These are phyloP conservation scores for Diploptera punctata DNA, from an alignment of 2,888 invertebrate species.

Conservation along the genomic window DNA sequence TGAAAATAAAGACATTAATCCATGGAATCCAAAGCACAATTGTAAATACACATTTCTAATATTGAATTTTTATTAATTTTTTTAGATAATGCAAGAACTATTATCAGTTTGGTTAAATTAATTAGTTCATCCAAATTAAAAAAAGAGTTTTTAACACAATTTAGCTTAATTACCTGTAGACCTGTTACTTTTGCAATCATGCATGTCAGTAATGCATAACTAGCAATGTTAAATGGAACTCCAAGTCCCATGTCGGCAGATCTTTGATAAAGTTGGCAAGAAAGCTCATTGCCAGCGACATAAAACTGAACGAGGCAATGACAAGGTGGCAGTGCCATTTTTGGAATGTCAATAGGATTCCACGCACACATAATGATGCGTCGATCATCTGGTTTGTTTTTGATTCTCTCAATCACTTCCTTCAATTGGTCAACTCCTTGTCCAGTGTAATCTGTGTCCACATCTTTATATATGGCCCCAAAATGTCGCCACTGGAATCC, in stretches of 20 bases:
- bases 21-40: no score
- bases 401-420: constrained; percentile 80
- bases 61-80: no score
- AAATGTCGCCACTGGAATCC: constrained; percentile 99
- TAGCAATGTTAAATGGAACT: constrained; percentile 98
- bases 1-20: no score
- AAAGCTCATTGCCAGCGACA: constrained; percentile 82
- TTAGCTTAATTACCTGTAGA: constrained; percentile 68
- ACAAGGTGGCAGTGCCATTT: constrained; percentile 97
- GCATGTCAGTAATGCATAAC: constrained; percentile 90
- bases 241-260: constrained; percentile 98
- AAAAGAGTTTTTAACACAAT: no score
- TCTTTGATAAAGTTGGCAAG: constrained; percentile 93
- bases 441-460: constrained; percentile 80
- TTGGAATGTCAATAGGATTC: constrained; percentile 87
- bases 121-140: neutral
- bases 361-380: constrained; percentile 94
- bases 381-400: constrained; percentile 82
- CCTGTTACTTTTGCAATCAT: constrained; percentile 97
- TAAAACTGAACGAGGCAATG: constrained; percentile 96
- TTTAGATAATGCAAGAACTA: no score
- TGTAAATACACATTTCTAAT: no score
- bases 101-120: constrained; percentile 19
- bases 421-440: constrained; percentile 91
- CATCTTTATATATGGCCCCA: constrained; percentile 87